A percentile compares a stretch with the other conserved stretches of the same genome.
phyloP scores from a whole-genome alignment of 2,113 vertebrate species.

The Myrmecobius fasciatus region DNA sequence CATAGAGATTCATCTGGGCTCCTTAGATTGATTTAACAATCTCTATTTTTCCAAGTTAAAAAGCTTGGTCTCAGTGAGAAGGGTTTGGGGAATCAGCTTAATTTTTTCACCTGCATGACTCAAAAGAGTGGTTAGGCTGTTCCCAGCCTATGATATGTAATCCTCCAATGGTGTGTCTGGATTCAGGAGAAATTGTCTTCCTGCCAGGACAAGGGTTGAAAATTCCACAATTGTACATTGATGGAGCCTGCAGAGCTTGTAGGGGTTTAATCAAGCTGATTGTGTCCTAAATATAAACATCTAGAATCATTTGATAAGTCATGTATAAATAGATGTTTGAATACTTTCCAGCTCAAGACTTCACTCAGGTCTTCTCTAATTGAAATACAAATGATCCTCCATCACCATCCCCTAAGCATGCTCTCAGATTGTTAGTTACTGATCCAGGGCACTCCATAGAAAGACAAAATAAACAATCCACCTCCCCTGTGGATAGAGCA shows the following conservation, averaged over 20 bases:
- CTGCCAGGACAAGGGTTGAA: background rate
- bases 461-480: background rate
- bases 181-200: background rate
- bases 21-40: background rate
- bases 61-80: background rate
- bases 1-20: background rate
- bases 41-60: background rate
- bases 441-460: accelerated
- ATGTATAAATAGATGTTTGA: background rate
- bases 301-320: background rate
- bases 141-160: background rate
- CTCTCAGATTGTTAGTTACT: background rate
- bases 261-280: background rate
- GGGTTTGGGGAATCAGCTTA: background rate
- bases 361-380: slow-evolving; percentile 4
- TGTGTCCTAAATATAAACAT: background rate
- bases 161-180: background rate
- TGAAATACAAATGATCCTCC: slow-evolving; percentile 26
- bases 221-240: background rate
- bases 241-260: slow-evolving; percentile 29
- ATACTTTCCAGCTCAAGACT: slow-evolving; percentile 13
- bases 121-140: background rate
- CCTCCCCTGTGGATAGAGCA: background rate
- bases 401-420: slow-evolving; percentile 16
- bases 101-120: background rate